Conservation (phyloP, 2,888 invertebrate genomes). For the Andrena chrysosceles region DNA sequence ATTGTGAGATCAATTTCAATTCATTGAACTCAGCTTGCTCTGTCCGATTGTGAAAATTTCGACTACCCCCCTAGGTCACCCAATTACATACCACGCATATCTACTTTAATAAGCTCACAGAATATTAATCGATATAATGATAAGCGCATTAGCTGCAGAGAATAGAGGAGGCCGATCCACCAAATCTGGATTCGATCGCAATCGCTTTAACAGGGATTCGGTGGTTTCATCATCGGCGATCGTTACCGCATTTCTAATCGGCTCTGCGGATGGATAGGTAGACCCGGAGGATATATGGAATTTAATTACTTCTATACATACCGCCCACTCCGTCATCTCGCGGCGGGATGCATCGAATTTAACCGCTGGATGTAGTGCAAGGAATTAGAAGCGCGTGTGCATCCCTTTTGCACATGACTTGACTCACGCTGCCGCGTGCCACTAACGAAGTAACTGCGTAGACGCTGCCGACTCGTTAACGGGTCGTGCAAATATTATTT, state of each 20-base stretch:
- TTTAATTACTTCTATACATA: constrained; percentile 25
- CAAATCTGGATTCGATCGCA: constrained; percentile 3
- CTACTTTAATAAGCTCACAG: background rate
- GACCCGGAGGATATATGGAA: constrained; percentile 5
- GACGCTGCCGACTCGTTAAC: background rate
- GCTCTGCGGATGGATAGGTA: background rate
- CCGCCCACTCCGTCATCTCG: background rate
- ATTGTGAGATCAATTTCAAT: too few relatives aligned
- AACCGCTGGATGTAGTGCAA: background rate
- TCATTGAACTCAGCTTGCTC: background rate
- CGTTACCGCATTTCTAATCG: constrained; percentile 30
- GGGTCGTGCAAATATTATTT: constrained; percentile 21
- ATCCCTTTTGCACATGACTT: background rate
- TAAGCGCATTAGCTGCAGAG: background rate
- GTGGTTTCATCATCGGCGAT: constrained; percentile 13
- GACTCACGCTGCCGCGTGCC: background rate
- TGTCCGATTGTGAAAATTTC: background rate
- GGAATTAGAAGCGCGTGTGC: too few relatives aligned
- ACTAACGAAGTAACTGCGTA: background rate
- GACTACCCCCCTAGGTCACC: background rate
- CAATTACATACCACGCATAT: background rate
- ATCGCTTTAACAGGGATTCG: constrained; percentile 29
- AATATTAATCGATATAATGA: constrained; percentile 8
- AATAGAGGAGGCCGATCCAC: constrained; percentile 11
- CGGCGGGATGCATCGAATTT: constrained; percentile 21